Evolutionary conservation across 2,888 invertebrate genomes (phyloP).

Genomic region (Julus scandinavius): DNA sequence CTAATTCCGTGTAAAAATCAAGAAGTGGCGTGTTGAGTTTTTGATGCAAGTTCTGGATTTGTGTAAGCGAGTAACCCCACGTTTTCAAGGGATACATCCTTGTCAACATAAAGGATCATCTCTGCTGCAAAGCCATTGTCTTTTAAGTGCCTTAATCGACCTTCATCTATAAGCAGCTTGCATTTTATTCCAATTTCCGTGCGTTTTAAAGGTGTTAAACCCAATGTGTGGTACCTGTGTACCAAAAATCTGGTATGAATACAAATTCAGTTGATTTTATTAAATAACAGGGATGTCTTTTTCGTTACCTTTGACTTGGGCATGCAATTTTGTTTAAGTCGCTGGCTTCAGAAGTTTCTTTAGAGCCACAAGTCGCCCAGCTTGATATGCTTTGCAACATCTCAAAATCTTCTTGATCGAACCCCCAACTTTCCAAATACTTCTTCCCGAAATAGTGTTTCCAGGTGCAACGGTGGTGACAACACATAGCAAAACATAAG

Average conservation of each 20-base stretch:
- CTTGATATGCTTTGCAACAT: conserved; percentile 84
- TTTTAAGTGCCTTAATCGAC: conserved; percentile 74
- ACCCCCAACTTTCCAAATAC: conserved; percentile 69
- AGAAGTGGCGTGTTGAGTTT: conserved; percentile 9
- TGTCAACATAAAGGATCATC: conserved; percentile 75
- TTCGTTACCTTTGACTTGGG: not conserved
- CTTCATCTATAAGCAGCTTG: conserved; percentile 82
- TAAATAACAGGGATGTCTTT: not conserved
- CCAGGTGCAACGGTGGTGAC: conserved; percentile 87
- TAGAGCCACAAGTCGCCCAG: conserved; percentile 88
- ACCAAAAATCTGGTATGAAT: not conserved
- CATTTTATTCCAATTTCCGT: conserved; percentile 77
- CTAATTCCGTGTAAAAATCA: not conserved
- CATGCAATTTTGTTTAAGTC: not conserved
- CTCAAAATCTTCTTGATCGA: conserved; percentile 73
- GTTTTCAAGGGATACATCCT: conserved; percentile 79
- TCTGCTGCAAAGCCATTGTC: conserved; percentile 72
- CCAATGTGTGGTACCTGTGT: conserved; percentile 59
- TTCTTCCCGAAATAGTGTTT: conserved; percentile 75
- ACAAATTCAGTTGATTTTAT: not conserved
- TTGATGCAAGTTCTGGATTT: not conserved
- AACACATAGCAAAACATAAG: conserved; percentile 84
- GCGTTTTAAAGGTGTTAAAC: conserved; percentile 67
- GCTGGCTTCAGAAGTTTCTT: not conserved
- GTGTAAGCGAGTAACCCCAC: conserved; percentile 63